Base-by-base conservation (phyloP, 2,888 invertebrate genomes). In the Pecten maximus region DNA sequence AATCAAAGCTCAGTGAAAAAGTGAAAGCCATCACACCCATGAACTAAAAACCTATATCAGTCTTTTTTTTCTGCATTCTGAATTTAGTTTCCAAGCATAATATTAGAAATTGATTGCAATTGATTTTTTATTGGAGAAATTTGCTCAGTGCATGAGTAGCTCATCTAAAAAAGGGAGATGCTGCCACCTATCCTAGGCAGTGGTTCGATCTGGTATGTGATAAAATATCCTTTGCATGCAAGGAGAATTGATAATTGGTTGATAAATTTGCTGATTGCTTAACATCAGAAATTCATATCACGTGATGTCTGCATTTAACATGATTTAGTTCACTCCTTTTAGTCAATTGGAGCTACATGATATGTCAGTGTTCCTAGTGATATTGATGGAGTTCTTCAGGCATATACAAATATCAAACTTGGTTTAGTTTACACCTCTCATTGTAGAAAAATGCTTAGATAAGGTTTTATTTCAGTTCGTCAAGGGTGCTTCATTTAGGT, bases 241-340 rank as follows among this genome's bases (percentile, higher is more conserved):
- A 74, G 35, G 35, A 74, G 35, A 74, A 74, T 74, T 74, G 74
- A 74, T 74, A 74, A 74, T 74, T 74, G 74, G 74, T 74, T 74
- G 74, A 74, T 54, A 54, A 54, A 19, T 74, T 74, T 74, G 28
- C 35, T 35, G 74, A 74, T 74, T 74, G 74, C 74, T 74, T 3
- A 74, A 74, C 74, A 74, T 74, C 74, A 74, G 74, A 74, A 74
- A 74, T 74, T 74, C 74, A 28, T 74, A 74, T 74, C 74, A 74
- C 74, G 74, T 74, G 74, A 74, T 74, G 74, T 74, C 74, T 74
- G 74, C 74, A 74, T 74, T 74, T 74, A 74, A 74, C 35, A 19
- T 35, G 16, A 74, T 74, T 74, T 28, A 74, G 74, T 74, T 74
- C 74, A 74, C 74, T 74, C 74, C 74, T 35, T 74, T 74, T 35